Evolutionary conservation across 2,888 invertebrate species (phyloP).

Genomic region (Lasioglossum morio): DNA sequence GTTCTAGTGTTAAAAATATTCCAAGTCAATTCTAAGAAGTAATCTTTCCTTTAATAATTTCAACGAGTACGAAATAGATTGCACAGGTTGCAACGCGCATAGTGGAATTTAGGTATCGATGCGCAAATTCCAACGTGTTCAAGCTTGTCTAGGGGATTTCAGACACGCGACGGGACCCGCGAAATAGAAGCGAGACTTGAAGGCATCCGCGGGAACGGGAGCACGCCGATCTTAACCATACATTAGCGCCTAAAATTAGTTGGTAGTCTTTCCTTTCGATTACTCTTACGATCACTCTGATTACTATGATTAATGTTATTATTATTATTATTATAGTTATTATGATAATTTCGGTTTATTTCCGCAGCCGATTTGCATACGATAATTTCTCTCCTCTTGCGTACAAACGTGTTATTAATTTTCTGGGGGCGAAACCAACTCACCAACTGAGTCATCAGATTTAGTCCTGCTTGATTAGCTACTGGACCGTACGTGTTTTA

Average conservation of each 20-base stretch:
- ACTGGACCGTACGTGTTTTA: constrained; percentile 77
- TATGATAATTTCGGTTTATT: constrained; percentile 53
- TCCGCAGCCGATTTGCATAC: constrained; percentile 53
- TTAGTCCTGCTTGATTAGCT: constrained; percentile 81
- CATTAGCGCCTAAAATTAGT: constrained; percentile 47
- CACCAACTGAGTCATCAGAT: constrained; percentile 62
- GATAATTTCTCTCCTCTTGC: constrained; percentile 63
- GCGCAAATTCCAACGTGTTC: background rate
- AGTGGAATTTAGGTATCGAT: background rate
- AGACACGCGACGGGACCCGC: constrained; percentile 24
- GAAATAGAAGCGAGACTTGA: constrained; percentile 35
- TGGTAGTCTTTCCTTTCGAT: constrained; percentile 17
- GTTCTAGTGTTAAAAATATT: too few species aligned
- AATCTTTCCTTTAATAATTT: background rate
- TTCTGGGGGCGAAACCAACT: constrained; percentile 61
- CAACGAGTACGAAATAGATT: background rate
- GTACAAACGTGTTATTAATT: constrained; percentile 38
- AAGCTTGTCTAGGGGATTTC: too few species aligned
- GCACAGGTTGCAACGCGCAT: background rate
- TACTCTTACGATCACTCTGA: background rate
- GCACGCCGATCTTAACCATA: constrained; percentile 48
- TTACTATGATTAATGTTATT: background rate
- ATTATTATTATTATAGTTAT: constrained; percentile 12
- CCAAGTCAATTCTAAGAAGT: background rate
- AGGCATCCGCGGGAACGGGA: constrained; percentile 57